A percentile compares a stretch with the other conserved stretches of the same genome.
phyloP scores from a whole-genome alignment of 2,888 invertebrate genomes.

The Drosophila borealis region DNA sequence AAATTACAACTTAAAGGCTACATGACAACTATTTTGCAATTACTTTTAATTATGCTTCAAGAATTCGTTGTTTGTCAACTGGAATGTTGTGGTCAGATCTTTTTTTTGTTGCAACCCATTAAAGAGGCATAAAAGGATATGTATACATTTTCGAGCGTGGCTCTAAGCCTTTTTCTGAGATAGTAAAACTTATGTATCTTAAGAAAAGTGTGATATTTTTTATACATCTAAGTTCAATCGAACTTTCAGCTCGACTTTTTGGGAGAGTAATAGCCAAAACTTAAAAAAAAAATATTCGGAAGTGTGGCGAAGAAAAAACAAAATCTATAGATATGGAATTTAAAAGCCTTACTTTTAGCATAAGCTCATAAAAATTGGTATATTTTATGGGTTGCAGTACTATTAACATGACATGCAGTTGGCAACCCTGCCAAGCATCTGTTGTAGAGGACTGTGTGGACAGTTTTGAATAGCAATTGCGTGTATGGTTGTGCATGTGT shows the following conservation, averaged over 20 bases:
- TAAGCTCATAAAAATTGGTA: not conserved
- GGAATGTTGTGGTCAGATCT: conserved; percentile 29
- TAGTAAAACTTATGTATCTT: no score
- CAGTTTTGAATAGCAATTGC: conserved; percentile 25
- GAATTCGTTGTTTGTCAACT: conserved; percentile 29
- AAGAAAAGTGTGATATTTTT: not conserved
- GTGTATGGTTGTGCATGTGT: conserved; percentile 5
- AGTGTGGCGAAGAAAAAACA: not conserved
- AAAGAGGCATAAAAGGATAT: conserved; percentile 1
- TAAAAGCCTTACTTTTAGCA: not conserved
- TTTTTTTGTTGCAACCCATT: conserved; percentile 28
- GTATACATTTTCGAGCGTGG: no score
- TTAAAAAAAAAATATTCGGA: no score
- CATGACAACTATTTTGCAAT: conserved; percentile 58
- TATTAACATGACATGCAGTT: conserved; percentile 37
- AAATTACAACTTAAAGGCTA: conserved; percentile 59
- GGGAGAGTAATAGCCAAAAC: no score
- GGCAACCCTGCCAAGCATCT: conserved; percentile 43
- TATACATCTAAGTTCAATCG: no score
- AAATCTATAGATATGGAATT: not conserved
- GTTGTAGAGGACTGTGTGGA: conserved; percentile 30
- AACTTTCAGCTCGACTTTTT: no score
- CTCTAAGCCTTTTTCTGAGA: no score
- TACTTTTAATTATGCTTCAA: conserved; percentile 45
- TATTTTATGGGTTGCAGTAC: conserved; percentile 19